Evolutionary conservation across 2,888 invertebrate genomes (phyloP).

Genomic region (Microchrysa polita): DNA sequence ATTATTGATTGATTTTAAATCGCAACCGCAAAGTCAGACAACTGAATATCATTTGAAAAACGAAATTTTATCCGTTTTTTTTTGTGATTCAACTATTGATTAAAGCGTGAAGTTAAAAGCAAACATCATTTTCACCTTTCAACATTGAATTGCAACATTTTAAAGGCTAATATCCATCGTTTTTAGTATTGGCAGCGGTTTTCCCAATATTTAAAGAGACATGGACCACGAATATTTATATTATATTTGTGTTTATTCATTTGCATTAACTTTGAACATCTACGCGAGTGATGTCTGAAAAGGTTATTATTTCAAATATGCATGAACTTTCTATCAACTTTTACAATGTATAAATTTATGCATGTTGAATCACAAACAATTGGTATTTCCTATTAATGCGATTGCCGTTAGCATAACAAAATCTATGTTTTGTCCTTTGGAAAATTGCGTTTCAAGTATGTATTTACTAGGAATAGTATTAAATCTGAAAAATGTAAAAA

Average conservation of each 20-base stretch:
- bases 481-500: not conserved
- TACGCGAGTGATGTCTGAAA: not conserved
- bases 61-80: not conserved
- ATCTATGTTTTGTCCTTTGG: too few relatives aligned
- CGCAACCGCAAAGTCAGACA: too few relatives aligned
- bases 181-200: too few relatives aligned
- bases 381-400: not conserved
- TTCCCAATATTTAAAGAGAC: too few relatives aligned
- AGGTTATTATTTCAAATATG: conserved; percentile 5
- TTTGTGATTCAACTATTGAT: not conserved
- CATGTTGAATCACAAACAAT: not conserved
- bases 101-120: not conserved
- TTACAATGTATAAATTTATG: not conserved
- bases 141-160: too few relatives aligned
- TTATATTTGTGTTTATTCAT: not conserved
- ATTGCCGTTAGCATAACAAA: not conserved
- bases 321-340: not conserved
- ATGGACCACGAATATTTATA: too few relatives aligned
- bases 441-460: not conserved
- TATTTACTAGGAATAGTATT: not conserved
- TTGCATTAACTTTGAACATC: not conserved
- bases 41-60: not conserved
- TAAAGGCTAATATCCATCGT: too few relatives aligned
- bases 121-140: not conserved
- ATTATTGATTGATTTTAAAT: too few relatives aligned